phyloP scores from a whole-genome alignment of 2,888 invertebrate genomes.

The Ecdyonurus torrentis region DNA sequence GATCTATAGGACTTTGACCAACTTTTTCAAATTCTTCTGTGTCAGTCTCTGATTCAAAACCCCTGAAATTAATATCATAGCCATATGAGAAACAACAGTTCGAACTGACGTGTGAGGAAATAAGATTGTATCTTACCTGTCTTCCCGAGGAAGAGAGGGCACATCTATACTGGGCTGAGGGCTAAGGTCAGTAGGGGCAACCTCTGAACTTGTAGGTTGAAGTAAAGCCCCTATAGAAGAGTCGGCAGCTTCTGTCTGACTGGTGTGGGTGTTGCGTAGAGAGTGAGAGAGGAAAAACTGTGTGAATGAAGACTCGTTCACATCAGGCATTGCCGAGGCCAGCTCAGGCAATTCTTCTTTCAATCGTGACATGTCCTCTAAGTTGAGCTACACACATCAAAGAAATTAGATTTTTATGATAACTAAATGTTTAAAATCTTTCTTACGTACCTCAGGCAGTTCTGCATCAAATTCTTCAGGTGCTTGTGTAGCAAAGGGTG shows the following conservation, averaged over 20 bases:
- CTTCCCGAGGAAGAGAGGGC: neutral
- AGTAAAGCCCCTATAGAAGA: neutral
- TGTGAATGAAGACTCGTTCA: conserved; percentile 40
- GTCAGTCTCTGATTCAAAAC: conserved; percentile 65
- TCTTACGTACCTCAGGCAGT: conserved; percentile 41
- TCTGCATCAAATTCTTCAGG: conserved; percentile 58
- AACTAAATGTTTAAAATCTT: neutral
- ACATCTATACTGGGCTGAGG: neutral
- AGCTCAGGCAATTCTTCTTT: conserved; percentile 48
- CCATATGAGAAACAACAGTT: no score
- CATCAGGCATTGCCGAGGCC: conserved; percentile 45
- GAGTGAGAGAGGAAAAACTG: conserved; percentile 49
- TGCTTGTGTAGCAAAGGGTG: conserved; percentile 64
- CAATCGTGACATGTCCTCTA: conserved; percentile 43
- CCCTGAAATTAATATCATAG: conserved; percentile 34
- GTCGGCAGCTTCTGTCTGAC: neutral
- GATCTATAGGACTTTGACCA: conserved; percentile 38
- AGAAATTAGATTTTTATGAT: neutral
- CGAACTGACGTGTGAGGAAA: no score
- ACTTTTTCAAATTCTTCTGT: conserved; percentile 71
- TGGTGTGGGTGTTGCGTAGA: neutral
- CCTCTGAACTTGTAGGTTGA: neutral
- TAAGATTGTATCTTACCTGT: neutral
- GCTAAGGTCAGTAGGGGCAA: neutral
- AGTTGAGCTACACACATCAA: conserved; percentile 23